These are phyloP conservation scores for Pocota personata DNA, from an alignment of 2,888 invertebrate species.

Conservation along the genomic window DNA sequence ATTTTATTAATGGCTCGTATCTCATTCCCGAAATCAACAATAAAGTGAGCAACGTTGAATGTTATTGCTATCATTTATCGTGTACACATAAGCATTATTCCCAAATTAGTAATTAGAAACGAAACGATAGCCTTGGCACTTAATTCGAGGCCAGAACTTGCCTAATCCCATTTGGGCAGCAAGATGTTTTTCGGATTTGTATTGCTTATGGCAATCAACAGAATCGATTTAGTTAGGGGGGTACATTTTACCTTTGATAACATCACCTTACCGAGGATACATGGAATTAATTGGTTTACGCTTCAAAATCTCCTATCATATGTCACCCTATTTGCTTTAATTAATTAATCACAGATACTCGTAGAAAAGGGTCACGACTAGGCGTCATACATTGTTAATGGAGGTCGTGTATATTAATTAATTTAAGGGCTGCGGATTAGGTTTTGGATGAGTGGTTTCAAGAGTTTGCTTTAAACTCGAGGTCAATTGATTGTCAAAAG, in stretches of 20 bases:
- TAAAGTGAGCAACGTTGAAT: background rate
- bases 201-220: background rate
- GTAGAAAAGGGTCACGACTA: background rate
- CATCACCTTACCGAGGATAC: background rate
- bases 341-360: conserved; percentile 16
- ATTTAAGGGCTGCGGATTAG: background rate
- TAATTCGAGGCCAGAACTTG: background rate
- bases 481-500: too few relatives aligned
- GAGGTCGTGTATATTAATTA: conserved; percentile 5
- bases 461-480: background rate
- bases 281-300: conserved; percentile 9
- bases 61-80: background rate
- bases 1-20: background rate
- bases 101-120: background rate
- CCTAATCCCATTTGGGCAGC: background rate
- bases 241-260: background rate
- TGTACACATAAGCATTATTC: background rate
- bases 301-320: conserved; percentile 1
- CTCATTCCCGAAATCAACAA: background rate
- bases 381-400: background rate
- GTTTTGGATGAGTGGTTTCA: background rate
- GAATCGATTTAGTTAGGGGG: background rate
- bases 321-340: conserved; percentile 22
- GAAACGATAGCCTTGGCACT: background rate
- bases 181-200: background rate